phyloP scores from a whole-genome alignment of 2,797 vertebrate genomes.

The Zalophus californianus region DNA sequence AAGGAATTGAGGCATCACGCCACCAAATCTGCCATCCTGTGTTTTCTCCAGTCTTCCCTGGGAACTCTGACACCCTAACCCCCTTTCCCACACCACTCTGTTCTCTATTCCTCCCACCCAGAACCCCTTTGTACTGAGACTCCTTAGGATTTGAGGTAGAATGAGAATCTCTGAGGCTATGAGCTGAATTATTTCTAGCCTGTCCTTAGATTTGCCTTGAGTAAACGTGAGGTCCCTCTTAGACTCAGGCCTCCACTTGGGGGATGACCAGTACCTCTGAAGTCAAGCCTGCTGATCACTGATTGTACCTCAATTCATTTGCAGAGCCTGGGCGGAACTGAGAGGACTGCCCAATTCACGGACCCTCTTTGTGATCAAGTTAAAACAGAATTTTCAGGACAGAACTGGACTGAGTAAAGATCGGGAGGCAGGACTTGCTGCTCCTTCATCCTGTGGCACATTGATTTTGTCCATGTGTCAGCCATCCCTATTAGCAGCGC shows the following conservation, averaged over 20 bases:
- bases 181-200: conserved; percentile 6
- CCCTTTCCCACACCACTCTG: neutral
- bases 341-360: neutral
- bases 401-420: neutral
- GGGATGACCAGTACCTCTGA: conserved; percentile 68
- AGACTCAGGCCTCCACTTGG: conserved; percentile 72
- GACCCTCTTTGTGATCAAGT: neutral
- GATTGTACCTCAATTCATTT: neutral
- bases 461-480: neutral
- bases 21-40: too few species aligned
- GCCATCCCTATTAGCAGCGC: too few species aligned
- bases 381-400: neutral
- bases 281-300: conserved; percentile 53
- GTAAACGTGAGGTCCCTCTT: conserved; percentile 66
- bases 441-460: neutral
- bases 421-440: neutral
- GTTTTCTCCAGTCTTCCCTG: neutral
- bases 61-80: neutral
- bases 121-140: neutral
- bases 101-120: neutral
- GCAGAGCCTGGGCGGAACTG: neutral
- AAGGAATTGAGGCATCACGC: neutral
- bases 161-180: neutral
- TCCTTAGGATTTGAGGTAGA: neutral
- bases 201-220: conserved; percentile 76